Percentiles rank a stretch among this genome's conserved stretches.
Conservation (phyloP, 1,140 invertebrate genomes). For the Subanguina moxae region DNA sequence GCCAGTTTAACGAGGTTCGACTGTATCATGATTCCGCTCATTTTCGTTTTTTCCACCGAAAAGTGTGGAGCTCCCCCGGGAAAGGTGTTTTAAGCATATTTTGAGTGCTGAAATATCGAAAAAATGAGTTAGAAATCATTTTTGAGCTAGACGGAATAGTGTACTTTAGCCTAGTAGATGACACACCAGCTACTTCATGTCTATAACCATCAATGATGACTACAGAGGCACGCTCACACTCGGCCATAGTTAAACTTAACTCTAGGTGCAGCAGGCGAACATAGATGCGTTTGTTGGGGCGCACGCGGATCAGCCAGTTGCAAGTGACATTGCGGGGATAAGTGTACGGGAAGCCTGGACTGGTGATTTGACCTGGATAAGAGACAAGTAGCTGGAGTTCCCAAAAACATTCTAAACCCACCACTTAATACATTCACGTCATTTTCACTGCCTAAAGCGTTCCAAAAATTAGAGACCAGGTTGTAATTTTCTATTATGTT, state of each 20-base stretch:
- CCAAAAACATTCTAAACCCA: neutral
- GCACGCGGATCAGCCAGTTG: slow-evolving; percentile 41
- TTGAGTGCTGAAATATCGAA: too few species aligned
- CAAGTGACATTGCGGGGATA: slow-evolving; percentile 42
- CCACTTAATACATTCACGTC: slow-evolving; percentile 15
- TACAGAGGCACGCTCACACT: slow-evolving; percentile 44
- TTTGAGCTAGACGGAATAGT: too few species aligned
- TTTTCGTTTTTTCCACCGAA: too few species aligned
- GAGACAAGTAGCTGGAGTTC: too few species aligned
- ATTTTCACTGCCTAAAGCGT: neutral
- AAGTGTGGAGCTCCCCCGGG: too few species aligned
- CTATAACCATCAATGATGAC: slow-evolving; percentile 40
- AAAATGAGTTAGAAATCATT: too few species aligned
- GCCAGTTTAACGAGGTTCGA: too few species aligned
- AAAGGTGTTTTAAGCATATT: too few species aligned
- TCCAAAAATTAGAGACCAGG: too few species aligned
- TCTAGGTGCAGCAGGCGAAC: slow-evolving; percentile 39
- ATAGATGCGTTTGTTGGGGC: slow-evolving; percentile 35
- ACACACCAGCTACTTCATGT: slow-evolving; percentile 26
- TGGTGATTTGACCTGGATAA: neutral
- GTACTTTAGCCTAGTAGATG: too few species aligned
- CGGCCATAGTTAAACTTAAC: slow-evolving; percentile 39
- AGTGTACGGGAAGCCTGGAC: slow-evolving; percentile 34
- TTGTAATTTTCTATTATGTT: too few species aligned
- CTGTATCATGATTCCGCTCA: too few species aligned